Evolutionary conservation across 2,113 vertebrate genomes (phyloP).

Genomic region (Myrmophylax atrothorax): DNA sequence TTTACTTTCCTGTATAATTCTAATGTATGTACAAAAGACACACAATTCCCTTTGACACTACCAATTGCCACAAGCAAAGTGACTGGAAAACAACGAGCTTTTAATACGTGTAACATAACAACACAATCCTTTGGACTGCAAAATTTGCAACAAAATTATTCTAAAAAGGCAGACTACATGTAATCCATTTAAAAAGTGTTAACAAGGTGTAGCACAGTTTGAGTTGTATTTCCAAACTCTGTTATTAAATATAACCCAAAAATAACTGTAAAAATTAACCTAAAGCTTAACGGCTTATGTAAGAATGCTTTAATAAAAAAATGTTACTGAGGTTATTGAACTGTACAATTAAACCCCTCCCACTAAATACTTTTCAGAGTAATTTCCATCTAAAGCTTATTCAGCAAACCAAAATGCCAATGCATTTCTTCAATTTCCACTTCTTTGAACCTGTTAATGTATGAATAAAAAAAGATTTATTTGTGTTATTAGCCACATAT

Average conservation of each 20-base stretch:
- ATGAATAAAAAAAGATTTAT: constrained; percentile 87
- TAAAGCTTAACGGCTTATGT: constrained; percentile 89
- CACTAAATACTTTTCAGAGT: constrained; percentile 79
- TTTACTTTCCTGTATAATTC: constrained; percentile 53
- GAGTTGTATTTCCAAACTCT: constrained; percentile 45
- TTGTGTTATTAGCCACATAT: constrained; percentile 78
- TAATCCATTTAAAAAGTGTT: background rate
- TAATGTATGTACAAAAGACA: background rate
- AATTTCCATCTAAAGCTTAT: constrained; percentile 92
- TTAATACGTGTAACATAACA: background rate
- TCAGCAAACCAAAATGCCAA: constrained; percentile 99
- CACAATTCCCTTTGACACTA: background rate
- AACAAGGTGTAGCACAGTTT: constrained; percentile 1
- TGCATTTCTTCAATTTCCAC: constrained; percentile 83
- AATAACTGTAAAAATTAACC: constrained; percentile 80
- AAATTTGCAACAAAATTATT: background rate
- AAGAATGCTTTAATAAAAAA: constrained; percentile 85
- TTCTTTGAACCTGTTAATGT: constrained; percentile 87
- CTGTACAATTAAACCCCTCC: constrained; percentile 80
- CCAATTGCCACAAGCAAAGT: constrained; percentile 33
- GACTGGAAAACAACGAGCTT: background rate
- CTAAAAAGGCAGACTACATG: background rate
- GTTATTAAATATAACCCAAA: constrained; percentile 56
- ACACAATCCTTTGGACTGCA: background rate
- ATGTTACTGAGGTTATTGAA: constrained; percentile 75